Base-by-base conservation (phyloP, 2,888 invertebrate genomes). In the Drosophila quinaria region DNA sequence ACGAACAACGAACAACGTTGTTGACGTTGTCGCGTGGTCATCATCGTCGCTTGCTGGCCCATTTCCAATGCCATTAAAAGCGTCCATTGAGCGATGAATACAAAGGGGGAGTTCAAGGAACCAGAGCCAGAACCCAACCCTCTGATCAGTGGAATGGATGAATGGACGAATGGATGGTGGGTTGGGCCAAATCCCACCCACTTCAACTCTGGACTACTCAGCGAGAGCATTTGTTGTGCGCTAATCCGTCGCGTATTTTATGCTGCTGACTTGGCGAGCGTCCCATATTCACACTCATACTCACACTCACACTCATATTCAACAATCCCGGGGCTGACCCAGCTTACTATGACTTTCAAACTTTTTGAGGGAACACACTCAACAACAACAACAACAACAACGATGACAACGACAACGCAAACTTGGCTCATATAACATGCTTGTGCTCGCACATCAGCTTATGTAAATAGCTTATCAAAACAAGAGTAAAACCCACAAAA, bases 31-130 rank as follows among this genome's bases (percentile, higher is more conserved):
- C 72, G 73, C 54, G 8, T 70, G 80, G 80, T 72, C 78, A 80
- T 76, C 83, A 80, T 71, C n/a, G 70, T 64, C 67, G 64, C 65
- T 70, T 52, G 69, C 64, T 60, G 80, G 63, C 77, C 73, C 83
- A 86, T 83, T 86, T 80, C 75, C 89, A 80, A 80, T 83, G 89
- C 87, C 89, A 84, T 88, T 88, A 88, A 84, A 78, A 78, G 81
- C 80, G 70, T 51, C 86, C 77, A 84, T 78, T 76, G 87, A 80
- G 80, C 80, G 70, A 61, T 67, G 68, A 65, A 67, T 46, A 86
- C 87, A 81, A 78, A 68, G 51, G 71, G 58, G 55, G 13, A 31
- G 31, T 33, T 33, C 42, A 58, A 49, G 60, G 33, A 61, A 46
- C 37, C 59, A 11, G 33, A 37, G 39, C 49, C 17, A 13, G 13